A percentile compares a stretch with the other conserved stretches of the same genome.
phyloP scores from a whole-genome alignment of 2,797 vertebrate genomes.

The Premnoplex brunnescens region DNA sequence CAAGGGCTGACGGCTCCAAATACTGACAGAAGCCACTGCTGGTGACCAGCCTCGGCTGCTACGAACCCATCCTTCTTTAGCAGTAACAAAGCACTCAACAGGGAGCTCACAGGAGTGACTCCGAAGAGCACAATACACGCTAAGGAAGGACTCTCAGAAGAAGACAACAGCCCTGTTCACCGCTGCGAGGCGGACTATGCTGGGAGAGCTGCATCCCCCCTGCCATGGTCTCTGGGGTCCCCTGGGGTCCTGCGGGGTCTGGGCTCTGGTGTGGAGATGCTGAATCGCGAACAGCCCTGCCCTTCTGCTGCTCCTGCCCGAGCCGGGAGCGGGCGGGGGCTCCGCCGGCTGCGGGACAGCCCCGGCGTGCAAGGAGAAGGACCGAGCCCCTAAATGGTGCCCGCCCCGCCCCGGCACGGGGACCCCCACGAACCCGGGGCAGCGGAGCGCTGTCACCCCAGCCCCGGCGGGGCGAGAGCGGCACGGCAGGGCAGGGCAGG shows the following conservation, averaged over 20 bases:
- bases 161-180: no score
- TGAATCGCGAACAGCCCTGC: background rate
- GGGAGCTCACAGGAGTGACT: background rate
- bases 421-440: no score
- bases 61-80: fast-evolving
- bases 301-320: background rate
- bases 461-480: no score
- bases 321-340: background rate
- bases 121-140: background rate
- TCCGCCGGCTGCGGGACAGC: background rate
- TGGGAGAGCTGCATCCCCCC: background rate
- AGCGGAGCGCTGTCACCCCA: background rate
- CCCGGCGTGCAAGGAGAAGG: background rate
- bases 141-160: background rate
- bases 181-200: fast-evolving
- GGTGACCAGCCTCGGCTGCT: background rate
- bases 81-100: background rate
- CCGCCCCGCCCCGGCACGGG: background rate
- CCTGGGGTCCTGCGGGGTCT: fast-evolving
- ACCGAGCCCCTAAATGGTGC: background rate
- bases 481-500: no score
- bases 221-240: background rate
- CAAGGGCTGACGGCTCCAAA: background rate
- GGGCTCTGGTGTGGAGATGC: background rate
- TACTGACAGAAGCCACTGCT: fast-evolving